Conservation (phyloP, 2,888 invertebrate species). For the Candidula unifasciata region DNA sequence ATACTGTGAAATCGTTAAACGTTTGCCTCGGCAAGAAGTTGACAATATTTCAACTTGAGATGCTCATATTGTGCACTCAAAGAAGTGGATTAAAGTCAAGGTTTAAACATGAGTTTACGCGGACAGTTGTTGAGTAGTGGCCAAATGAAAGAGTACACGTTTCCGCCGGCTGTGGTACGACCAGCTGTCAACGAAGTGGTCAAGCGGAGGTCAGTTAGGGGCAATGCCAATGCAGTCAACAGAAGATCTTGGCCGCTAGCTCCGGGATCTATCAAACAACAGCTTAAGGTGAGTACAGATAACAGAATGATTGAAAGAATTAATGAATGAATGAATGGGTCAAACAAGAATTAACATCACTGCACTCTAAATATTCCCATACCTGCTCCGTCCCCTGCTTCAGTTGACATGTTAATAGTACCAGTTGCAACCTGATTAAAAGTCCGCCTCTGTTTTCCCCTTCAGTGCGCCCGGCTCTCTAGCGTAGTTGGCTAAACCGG, state of each 20-base stretch:
- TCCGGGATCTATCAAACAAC: constrained; percentile 54
- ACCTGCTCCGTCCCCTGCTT: no score
- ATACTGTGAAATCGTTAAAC: background rate
- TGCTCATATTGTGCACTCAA: background rate
- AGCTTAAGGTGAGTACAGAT: constrained; percentile 48
- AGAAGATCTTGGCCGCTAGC: constrained; percentile 66
- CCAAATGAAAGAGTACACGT: constrained; percentile 13
- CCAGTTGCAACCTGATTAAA: no score
- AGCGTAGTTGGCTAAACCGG: no score
- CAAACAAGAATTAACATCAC: no score
- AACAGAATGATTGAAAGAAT: no score
- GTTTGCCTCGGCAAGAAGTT: background rate
- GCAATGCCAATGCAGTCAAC: constrained; percentile 36
- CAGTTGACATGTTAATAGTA: background rate
- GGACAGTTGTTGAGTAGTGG: background rate
- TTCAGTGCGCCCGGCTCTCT: no score
- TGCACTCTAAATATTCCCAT: no score
- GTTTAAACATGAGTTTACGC: constrained; percentile 23
- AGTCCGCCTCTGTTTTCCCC: no score
- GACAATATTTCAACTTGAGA: background rate
- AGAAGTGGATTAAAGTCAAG: no score
- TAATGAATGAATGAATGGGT: no score
- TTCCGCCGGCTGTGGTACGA: background rate
- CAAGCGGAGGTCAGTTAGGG: constrained; percentile 39
- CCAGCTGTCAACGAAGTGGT: constrained; percentile 22